These are phyloP conservation scores for Fragum whitleyi DNA, from an alignment of 2,888 invertebrate species.

Conservation along the genomic window DNA sequence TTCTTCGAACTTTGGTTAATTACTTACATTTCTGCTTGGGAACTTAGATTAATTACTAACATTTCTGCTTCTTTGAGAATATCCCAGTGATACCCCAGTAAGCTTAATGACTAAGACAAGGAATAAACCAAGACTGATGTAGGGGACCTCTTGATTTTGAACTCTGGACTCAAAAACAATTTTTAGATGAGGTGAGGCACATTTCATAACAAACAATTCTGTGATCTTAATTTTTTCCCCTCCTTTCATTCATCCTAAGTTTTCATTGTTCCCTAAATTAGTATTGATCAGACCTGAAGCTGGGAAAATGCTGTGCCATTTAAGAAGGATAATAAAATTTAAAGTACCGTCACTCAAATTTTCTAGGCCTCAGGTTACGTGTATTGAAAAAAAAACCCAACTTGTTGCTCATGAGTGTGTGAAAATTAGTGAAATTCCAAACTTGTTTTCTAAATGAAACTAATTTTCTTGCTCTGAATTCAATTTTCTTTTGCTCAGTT, in stretches of 20 bases:
- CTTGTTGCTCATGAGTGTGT: conserved; percentile 1
- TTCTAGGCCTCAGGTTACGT: background rate
- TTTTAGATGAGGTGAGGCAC: too few relatives aligned
- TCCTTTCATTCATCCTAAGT: background rate
- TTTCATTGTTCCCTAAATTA: background rate
- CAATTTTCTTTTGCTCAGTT: conserved; percentile 1
- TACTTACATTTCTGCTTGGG: too few relatives aligned
- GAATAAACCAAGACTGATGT: too few relatives aligned
- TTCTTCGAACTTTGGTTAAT: too few relatives aligned
- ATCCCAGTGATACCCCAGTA: too few relatives aligned
- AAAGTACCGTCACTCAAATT: conserved; percentile 1
- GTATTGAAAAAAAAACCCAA: background rate
- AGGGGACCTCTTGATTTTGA: too few relatives aligned
- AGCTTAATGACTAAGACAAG: too few relatives aligned
- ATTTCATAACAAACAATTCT: too few relatives aligned
- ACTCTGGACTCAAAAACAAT: too few relatives aligned
- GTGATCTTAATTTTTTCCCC: background rate
- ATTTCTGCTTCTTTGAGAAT: too few relatives aligned
- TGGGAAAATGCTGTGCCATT: conserved; percentile 3
- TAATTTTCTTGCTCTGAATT: background rate
- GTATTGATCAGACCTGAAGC: conserved; percentile 4
- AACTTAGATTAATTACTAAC: too few relatives aligned
- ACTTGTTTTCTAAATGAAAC: conserved; percentile 1
- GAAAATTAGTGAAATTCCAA: background rate
- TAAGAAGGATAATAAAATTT: conserved; percentile 10